Percentiles rank a stretch among this genome's conserved stretches.
These are phyloP conservation scores for Chinchilla lanigera DNA, from an alignment of 2,113 vertebrate species.

Conservation along the genomic window DNA sequence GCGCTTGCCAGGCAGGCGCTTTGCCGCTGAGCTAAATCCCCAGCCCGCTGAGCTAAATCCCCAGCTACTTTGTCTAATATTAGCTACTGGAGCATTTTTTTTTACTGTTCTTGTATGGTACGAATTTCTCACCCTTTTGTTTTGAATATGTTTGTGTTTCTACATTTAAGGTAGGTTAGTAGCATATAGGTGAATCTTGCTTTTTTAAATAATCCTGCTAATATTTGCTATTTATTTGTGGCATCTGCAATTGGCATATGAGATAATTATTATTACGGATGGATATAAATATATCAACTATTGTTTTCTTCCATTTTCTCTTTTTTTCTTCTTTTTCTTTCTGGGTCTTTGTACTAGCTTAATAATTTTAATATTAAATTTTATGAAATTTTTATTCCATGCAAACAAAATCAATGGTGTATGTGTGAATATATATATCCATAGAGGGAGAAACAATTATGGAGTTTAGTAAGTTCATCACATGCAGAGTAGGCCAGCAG, in stretches of 20 bases:
- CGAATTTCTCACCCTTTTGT: not conserved
- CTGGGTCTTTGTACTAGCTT: not conserved
- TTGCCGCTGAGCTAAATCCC: too few relatives aligned
- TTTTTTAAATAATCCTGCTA: not conserved
- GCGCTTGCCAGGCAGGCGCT: too few relatives aligned
- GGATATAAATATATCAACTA: not conserved
- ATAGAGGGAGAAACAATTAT: not conserved
- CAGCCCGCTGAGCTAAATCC: too few relatives aligned
- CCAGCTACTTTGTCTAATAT: not conserved
- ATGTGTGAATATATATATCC: not conserved
- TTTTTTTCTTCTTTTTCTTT: conserved; percentile 8
- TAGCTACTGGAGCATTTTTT: not conserved
- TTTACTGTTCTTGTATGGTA: not conserved
- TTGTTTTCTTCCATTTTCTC: not conserved
- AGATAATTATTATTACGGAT: not conserved
- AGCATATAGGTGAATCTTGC: not conserved
- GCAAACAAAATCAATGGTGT: not conserved
- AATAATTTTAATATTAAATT: not conserved
- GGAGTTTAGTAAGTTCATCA: not conserved
- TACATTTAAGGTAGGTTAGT: not conserved
- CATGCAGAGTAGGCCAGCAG: not conserved
- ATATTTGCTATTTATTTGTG: not conserved
- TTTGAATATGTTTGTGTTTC: not conserved
- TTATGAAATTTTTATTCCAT: not conserved
- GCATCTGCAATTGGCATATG: not conserved